Evolutionary conservation across 2,113 vertebrate genomes (phyloP), one percentile per base, ranked within the genome.

Genomic region (Microcebus tavaratra): DNA sequence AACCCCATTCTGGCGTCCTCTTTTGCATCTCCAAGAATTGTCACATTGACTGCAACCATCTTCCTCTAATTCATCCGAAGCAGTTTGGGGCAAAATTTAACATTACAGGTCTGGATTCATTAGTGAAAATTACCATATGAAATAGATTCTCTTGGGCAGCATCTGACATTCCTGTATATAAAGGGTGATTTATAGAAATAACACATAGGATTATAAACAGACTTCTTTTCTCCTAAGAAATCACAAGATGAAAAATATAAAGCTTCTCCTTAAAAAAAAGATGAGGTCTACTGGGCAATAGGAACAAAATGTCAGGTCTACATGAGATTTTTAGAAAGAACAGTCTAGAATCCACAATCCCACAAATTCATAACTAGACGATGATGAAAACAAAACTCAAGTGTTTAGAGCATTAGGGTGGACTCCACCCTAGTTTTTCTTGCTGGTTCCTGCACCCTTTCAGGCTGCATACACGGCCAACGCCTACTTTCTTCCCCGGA

Each of bases 121-220:
- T 94, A 86, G 79, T 85, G 61, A 85, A 81, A 98, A 97, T 63
- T 83, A 97, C 73, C 93, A 65, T 84, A 36, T 36, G 76, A 96
- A 84, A 59, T 50, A 90, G 83, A 79, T 6, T 93, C 39, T 50
- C 34, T 67, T 9, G 70, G 76, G 76, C 9, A 55, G 45, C 83
- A 59, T 86, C 97, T 27, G 67, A 63, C 93, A 55, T 68, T 45
- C 27, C 68, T 0, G 2, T 25, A 36, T 53, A 94, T 88, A 85
- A 50, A 85, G 2, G 7, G 39, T 27, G 25, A 67, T 93, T 87
- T n/a, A 48, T 20, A 93, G 86, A 72, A 95, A 87, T 67, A 93
- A 36, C 11, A 94, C 34, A 48, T 80, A 90, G 61, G 25, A 42
- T 80, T 97, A 68, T 34, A 80, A 80, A 88, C 0, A 96, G 57